Evolutionary conservation across 2,888 invertebrate genomes (phyloP), one percentile per base, ranked within the genome.

Genomic region (Hirtodrosophila cameraria): DNA sequence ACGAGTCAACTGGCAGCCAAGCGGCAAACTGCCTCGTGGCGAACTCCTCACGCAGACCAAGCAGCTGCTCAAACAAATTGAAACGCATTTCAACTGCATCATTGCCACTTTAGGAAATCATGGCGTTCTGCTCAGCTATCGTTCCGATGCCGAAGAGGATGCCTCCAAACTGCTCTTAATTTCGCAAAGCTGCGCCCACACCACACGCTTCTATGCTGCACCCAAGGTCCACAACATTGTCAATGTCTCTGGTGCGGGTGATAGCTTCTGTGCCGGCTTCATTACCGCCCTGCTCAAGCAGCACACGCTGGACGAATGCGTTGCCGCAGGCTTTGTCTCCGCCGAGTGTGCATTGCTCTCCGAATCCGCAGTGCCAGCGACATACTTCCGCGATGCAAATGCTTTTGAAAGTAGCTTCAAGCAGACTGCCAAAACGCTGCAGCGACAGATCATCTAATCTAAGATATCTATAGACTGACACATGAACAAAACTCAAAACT

Each of bases 201-300:
- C 11, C 3, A 55, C 65, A 0, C 65, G 81, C 6, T 89, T 82
- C 46, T 89, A 81, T 55, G 54, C 70, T 0, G 89, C 89, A 1
- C 82, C 82, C 1, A 46, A 50, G 45, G 68, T 89, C 1, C 20
- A 57, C 1, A 79, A 91, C 45, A 89, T 96, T 9, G 92, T 93
- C 45, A 96, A 94, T 91, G 96, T 96, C 0, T 96, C 95, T n/a
- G 96, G 96, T 3, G 96, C 96, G 13, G 96, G 96, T 1, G 96
- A 96, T 86, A 95, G 95, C 88, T 94, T 94, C 80, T 92, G 93
- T 2, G 93, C 94, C 85, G 96, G 95, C 1, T 93, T 95, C 77
- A 93, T 95, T 53, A 90, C 93, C 15, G 94, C 94, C 0, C 91
- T 94, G 84, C 88, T 96, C 16, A 89, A 88, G 25, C 92, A 93